phyloP scores from a whole-genome alignment of 2,888 invertebrate species.

The Lomographa bimaculata region DNA sequence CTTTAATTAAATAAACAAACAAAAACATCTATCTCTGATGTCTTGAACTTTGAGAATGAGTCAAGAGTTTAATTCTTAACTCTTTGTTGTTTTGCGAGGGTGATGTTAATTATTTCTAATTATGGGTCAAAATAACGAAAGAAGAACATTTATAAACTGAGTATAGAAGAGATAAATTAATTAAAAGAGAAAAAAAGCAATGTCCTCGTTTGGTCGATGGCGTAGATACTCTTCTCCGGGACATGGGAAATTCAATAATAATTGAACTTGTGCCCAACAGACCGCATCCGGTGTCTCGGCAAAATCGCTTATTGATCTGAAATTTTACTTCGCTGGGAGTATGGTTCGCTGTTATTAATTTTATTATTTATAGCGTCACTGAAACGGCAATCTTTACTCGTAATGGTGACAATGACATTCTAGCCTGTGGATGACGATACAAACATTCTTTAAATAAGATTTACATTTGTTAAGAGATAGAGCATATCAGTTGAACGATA shows the following conservation, averaged over 20 bases:
- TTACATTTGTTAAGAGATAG: too few species aligned
- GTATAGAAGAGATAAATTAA: conserved; percentile 5
- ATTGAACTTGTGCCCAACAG: conserved; percentile 69
- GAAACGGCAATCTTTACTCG: too few species aligned
- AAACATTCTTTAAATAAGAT: too few species aligned
- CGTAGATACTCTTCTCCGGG: conserved; percentile 38
- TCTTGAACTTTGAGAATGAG: conserved; percentile 60
- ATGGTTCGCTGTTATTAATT: conserved; percentile 13
- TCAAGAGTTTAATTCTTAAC: conserved; percentile 55
- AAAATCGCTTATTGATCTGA: conserved; percentile 70
- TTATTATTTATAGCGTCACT: conserved; percentile 8
- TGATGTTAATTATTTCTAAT: conserved; percentile 27
- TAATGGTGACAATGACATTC: too few species aligned
- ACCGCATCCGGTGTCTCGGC: conserved; percentile 73
- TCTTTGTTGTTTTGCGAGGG: conserved; percentile 49
- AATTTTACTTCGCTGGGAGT: conserved; percentile 42
- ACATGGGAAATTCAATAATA: conserved; percentile 76
- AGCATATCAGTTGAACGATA: neutral
- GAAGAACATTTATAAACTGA: neutral
- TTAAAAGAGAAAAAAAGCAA: conserved; percentile 40
- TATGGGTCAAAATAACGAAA: conserved; percentile 20
- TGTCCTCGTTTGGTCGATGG: conserved; percentile 31
- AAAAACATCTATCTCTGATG: conserved; percentile 66
- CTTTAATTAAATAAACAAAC: conserved; percentile 79
- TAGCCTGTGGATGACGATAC: too few species aligned